Evolutionary conservation across 1,140 invertebrate species (phyloP).

Genomic region (Lasioglossum baleicum): DNA sequence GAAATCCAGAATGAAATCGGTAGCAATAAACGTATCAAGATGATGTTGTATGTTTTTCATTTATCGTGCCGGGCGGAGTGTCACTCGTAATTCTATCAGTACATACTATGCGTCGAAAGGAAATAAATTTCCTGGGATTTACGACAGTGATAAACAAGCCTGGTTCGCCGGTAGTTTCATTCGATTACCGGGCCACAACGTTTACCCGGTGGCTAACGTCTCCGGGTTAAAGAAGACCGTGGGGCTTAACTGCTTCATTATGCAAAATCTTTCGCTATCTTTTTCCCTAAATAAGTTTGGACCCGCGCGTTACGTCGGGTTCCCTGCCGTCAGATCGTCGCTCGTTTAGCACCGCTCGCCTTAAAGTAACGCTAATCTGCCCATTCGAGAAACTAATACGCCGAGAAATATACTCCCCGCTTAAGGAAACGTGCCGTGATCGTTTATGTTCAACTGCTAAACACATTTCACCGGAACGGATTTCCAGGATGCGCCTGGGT

Average conservation of each 20-base stretch:
- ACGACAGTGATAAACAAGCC: slow-evolving; percentile 27
- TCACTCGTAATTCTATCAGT: neutral
- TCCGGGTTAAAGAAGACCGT: slow-evolving; percentile 15
- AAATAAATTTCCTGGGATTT: slow-evolving; percentile 36
- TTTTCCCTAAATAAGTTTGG: slow-evolving; percentile 45
- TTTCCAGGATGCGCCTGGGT: neutral
- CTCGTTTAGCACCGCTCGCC: slow-evolving; percentile 24
- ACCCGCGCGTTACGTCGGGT: slow-evolving; percentile 32
- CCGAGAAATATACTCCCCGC: slow-evolving; percentile 35
- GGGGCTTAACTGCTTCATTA: slow-evolving; percentile 58
- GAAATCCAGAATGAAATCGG: no score
- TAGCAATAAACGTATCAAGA: no score
- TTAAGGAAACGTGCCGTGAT: slow-evolving; percentile 35
- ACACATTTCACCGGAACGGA: slow-evolving; percentile 7
- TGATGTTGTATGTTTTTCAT: neutral
- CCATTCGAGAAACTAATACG: slow-evolving; percentile 35
- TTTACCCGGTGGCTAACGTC: slow-evolving; percentile 40
- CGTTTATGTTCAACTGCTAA: slow-evolving; percentile 20
- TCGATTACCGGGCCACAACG: slow-evolving; percentile 36
- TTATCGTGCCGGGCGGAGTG: neutral
- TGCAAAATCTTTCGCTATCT: slow-evolving; percentile 62
- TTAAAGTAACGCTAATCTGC: slow-evolving; percentile 60
- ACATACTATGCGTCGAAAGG: neutral
- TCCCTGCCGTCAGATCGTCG: slow-evolving; percentile 23
- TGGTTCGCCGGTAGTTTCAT: slow-evolving; percentile 38